Percentiles rank a stretch among this genome's conserved stretches.
These are phyloP conservation scores for Drosophila kohkoa DNA, from an alignment of 1,140 invertebrate genomes.

Conservation along the genomic window DNA sequence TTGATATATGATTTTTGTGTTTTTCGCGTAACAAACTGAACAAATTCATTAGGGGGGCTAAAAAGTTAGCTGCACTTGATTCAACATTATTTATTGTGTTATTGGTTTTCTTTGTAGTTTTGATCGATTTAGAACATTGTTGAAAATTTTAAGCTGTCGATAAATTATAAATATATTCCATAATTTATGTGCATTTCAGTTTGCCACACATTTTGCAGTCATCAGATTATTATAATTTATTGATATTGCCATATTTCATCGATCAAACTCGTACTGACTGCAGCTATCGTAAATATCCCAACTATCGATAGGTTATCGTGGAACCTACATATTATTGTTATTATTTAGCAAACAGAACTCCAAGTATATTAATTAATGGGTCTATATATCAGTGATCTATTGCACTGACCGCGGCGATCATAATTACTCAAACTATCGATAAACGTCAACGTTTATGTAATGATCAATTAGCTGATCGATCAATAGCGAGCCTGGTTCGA, in stretches of 20 bases:
- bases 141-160: background rate
- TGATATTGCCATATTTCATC: background rate
- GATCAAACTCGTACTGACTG: background rate
- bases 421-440: slow-evolving; percentile 19
- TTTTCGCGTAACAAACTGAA: no score
- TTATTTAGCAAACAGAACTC: no score
- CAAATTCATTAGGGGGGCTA: background rate
- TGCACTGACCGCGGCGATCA: background rate
- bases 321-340: no score
- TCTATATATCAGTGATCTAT: background rate
- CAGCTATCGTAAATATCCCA: background rate
- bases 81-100: background rate
- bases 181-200: background rate
- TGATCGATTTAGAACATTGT: background rate
- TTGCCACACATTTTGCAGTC: background rate
- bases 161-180: background rate
- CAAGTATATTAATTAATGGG: slow-evolving; percentile 1
- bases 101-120: background rate
- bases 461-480: slow-evolving; percentile 6
- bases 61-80: background rate
- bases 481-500: slow-evolving; percentile 2
- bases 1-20: background rate
- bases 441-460: background rate
- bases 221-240: background rate
- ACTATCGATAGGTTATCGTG: background rate